Conservation (phyloP, 2,797 vertebrate species). For the Adelosebastes latens region DNA sequence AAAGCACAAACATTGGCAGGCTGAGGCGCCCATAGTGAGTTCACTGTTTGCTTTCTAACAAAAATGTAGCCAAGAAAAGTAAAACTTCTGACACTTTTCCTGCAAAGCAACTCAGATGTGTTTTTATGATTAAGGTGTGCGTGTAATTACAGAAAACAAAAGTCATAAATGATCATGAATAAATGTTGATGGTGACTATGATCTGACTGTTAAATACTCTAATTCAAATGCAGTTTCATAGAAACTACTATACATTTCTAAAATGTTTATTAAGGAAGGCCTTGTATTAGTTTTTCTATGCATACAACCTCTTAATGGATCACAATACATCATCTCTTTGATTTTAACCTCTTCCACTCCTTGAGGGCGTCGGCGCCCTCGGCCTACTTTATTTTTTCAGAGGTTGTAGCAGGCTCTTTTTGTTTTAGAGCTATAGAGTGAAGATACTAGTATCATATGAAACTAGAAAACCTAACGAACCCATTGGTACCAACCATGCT, state of each 20-base stretch:
- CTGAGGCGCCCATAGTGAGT: slow-evolving; percentile 27
- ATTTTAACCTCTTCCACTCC: neutral
- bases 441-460: too few relatives aligned
- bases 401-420: too few relatives aligned
- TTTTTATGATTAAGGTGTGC: neutral
- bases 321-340: neutral
- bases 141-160: slow-evolving; percentile 4
- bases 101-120: slow-evolving; percentile 7
- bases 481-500: too few relatives aligned
- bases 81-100: slow-evolving; percentile 14
- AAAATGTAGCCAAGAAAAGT: slow-evolving; percentile 37
- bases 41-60: slow-evolving; percentile 36
- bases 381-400: too few relatives aligned
- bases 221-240: neutral
- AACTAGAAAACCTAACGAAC: too few relatives aligned
- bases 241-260: neutral
- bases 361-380: too few relatives aligned
- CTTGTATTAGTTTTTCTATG: neutral
- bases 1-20: slow-evolving; percentile 41
- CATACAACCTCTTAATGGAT: neutral
- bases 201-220: neutral
- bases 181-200: neutral
- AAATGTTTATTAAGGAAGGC: neutral
- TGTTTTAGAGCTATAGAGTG: rapidly evolving
- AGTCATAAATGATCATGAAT: neutral